phyloP scores from a whole-genome alignment of 2,888 invertebrate species.

The Ichneumon xanthorius region DNA sequence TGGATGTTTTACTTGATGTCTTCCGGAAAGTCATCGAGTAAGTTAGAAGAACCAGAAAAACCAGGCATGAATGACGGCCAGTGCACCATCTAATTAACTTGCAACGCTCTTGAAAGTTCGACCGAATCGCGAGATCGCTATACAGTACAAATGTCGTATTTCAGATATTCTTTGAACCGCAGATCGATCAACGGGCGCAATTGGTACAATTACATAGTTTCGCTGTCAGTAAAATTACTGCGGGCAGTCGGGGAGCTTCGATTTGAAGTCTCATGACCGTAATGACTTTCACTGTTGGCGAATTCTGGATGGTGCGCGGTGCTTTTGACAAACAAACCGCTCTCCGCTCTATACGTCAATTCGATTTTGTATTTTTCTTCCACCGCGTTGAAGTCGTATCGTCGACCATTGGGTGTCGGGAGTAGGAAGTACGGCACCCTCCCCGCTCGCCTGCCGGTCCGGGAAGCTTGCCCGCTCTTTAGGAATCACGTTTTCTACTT shows the following conservation, averaged over 20 bases:
- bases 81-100: too few species aligned
- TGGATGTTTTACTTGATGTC: too few species aligned
- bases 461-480: background rate
- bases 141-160: too few species aligned
- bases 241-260: background rate
- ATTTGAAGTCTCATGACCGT: too few species aligned
- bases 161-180: too few species aligned
- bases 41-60: too few species aligned
- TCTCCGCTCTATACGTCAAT: background rate
- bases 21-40: too few species aligned
- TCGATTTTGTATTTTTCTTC: background rate
- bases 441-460: background rate
- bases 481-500: slow-evolving; percentile 31
- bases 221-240: background rate
- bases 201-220: background rate
- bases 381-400: background rate
- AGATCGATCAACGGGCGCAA: too few species aligned
- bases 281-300: background rate
- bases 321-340: background rate
- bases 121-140: too few species aligned
- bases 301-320: background rate
- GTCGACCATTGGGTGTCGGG: background rate
- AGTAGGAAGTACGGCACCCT: background rate
- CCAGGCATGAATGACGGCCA: too few species aligned
- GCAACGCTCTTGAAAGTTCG: too few species aligned